Conservation (phyloP, 2,888 invertebrate species). For the Drosophila trichaetosa region DNA sequence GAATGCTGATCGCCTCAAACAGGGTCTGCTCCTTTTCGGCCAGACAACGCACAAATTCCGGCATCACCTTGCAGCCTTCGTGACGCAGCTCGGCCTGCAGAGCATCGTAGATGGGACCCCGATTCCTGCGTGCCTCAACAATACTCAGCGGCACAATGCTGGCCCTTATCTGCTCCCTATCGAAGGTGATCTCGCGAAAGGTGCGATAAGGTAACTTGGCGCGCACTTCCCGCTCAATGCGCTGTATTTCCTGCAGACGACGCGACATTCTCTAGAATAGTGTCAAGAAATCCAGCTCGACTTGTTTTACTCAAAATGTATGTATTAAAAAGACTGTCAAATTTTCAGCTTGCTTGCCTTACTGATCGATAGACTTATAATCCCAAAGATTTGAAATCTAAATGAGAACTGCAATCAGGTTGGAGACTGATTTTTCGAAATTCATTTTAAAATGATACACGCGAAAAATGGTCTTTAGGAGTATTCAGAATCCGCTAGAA, state of each 20-base stretch:
- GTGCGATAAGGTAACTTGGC: conserved; percentile 62
- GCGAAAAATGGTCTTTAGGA: not conserved
- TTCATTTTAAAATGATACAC: not conserved
- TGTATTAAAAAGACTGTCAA: not conserved
- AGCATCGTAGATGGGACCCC: conserved; percentile 68
- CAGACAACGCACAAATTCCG: conserved; percentile 69
- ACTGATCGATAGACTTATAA: not conserved
- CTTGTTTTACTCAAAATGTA: conserved; percentile 8
- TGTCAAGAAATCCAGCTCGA: not conserved
- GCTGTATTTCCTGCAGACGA: conserved; percentile 55
- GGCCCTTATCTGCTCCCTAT: conserved; percentile 46
- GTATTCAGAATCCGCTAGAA: not conserved
- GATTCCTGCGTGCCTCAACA: conserved; percentile 65
- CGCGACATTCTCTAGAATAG: conserved; percentile 21
- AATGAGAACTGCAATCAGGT: not conserved
- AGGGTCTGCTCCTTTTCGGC: conserved; percentile 69
- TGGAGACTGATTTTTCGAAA: not conserved
- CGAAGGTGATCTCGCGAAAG: conserved; percentile 68
- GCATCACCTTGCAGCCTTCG: conserved; percentile 71
- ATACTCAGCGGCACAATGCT: conserved; percentile 52
- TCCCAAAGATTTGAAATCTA: not conserved
- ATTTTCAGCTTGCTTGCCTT: not conserved
- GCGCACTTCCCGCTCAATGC: conserved; percentile 55
- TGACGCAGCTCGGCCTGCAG: conserved; percentile 75
- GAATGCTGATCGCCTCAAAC: conserved; percentile 61